Percentiles rank a stretch among this genome's conserved stretches.
Evolutionary conservation across 2,888 invertebrate species (phyloP).

Genomic region (Uropetala carovei): DNA sequence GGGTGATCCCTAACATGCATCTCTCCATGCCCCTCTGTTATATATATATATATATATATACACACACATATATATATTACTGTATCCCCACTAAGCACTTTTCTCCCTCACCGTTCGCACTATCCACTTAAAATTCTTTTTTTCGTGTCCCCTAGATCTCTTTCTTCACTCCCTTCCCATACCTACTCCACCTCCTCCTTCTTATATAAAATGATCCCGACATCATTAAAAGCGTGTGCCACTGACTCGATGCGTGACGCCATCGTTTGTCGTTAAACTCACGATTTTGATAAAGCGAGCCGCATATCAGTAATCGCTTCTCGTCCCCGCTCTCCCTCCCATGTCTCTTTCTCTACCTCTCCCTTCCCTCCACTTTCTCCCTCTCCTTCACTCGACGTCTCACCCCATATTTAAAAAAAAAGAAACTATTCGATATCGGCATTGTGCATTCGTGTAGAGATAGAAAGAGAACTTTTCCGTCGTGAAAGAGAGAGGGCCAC

Average conservation of each 20-base stretch:
- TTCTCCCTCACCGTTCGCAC: not conserved
- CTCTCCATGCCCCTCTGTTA: no score
- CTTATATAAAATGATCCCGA: slow-evolving; percentile 18
- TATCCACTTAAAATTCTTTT: not conserved
- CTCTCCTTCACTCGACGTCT: not conserved
- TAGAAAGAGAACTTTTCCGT: not conserved
- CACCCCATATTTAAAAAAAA: not conserved
- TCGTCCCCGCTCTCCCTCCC: not conserved
- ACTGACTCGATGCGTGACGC: slow-evolving; percentile 31
- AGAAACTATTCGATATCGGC: not conserved
- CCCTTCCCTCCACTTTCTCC: not conserved
- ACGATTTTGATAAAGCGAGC: slow-evolving; percentile 47
- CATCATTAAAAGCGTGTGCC: not conserved
- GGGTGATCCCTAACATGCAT: no score
- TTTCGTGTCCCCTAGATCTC: not conserved
- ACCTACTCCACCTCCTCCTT: not conserved
- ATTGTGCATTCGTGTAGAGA: not conserved
- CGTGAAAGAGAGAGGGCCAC: not conserved
- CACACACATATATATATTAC: not conserved
- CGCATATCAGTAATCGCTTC: slow-evolving; percentile 37
- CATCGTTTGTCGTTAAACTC: not conserved
- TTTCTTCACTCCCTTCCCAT: not conserved
- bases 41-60: not conserved
- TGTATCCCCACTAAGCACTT: not conserved
- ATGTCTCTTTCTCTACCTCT: not conserved